Percentiles rank a stretch among this genome's conserved stretches.
These are phyloP conservation scores for Camptogramma bilineatum DNA, from an alignment of 2,888 invertebrate species.

Conservation along the genomic window DNA sequence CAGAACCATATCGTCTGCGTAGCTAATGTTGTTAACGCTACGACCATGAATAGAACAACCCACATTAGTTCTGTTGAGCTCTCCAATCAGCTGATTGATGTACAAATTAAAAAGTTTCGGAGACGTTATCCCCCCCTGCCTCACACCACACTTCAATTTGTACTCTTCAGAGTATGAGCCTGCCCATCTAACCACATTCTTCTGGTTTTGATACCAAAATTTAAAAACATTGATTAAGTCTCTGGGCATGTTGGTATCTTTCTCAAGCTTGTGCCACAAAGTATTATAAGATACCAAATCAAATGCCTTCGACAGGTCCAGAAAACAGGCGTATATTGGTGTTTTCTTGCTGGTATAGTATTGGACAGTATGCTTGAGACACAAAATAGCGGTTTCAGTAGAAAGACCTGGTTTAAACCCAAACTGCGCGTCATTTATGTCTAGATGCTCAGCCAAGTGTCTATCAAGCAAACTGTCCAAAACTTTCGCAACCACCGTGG, in stretches of 20 bases:
- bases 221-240: conserved; percentile 5
- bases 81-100: conserved; percentile 1
- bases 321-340: conserved; percentile 30
- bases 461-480: conserved; percentile 35
- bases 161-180: conserved; percentile 10
- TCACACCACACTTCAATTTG: conserved; percentile 27
- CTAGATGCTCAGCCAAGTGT: conserved; percentile 16
- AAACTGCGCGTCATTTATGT: conserved; percentile 30
- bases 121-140: conserved; percentile 23
- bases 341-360: conserved; percentile 27
- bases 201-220: conserved; percentile 4
- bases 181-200: conserved; percentile 19
- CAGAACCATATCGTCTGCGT: too few species aligned
- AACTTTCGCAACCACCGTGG: conserved; percentile 34
- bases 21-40: not conserved
- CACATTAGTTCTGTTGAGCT: not conserved
- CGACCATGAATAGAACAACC: not conserved
- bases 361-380: conserved; percentile 31
- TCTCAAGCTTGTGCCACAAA: conserved; percentile 15
- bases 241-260: not conserved
- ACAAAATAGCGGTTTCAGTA: conserved; percentile 33
- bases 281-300: conserved; percentile 28
- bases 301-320: conserved; percentile 28
- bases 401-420: conserved; percentile 30
- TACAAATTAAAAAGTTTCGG: conserved; percentile 9